Evolutionary conservation across 2,797 vertebrate genomes (phyloP), one percentile per base, ranked within the genome.

Genomic region (Gymnothorax javanicus): DNA sequence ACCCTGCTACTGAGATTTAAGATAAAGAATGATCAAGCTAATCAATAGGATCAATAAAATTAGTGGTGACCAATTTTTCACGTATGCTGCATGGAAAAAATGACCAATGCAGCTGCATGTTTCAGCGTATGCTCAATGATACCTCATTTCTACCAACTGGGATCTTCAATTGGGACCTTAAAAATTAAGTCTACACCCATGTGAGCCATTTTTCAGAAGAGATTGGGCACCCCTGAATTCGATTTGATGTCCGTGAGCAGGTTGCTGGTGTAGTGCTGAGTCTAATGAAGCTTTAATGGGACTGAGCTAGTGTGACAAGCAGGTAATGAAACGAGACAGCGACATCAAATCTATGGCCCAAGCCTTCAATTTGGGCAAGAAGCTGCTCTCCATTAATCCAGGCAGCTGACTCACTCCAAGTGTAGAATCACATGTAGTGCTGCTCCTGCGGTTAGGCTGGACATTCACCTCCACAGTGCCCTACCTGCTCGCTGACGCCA

Each of bases 271-370:
- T 69, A 33, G 58, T 33, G 27, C 85, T 33, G 56, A 54, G 56
- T 25, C 71, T 86, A 77, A 86, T 86, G 54, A 79, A 86, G 60
- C n/a, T 86, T 79, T 86, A 69, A 86, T 86, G 85, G 73, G 85
- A 62, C 17, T 20, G 69, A 79, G 25, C 20, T 33, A 33, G 58
- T 50, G 43, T 81, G 69, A 79, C 75, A 60, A 79, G 15, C 52
- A 60, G 71, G 71, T 60, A 86, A 86, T 86, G 85, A 86, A 73
- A 43, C 27, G 54, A 86, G 56, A 33, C 20, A 59, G 60, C 67
- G n/a, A 27, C 81, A 83, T 83, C 56, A 83, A 83, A 59, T 81
- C 50, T 7, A 81, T 52, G 27, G 73, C 73, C 33, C 33, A 4
- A 50, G 15, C 43, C 73, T 77, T 43, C 33, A 77, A 77, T 77